phyloP scores from a whole-genome alignment of 1,140 invertebrate genomes.

The Aethina tumida region DNA sequence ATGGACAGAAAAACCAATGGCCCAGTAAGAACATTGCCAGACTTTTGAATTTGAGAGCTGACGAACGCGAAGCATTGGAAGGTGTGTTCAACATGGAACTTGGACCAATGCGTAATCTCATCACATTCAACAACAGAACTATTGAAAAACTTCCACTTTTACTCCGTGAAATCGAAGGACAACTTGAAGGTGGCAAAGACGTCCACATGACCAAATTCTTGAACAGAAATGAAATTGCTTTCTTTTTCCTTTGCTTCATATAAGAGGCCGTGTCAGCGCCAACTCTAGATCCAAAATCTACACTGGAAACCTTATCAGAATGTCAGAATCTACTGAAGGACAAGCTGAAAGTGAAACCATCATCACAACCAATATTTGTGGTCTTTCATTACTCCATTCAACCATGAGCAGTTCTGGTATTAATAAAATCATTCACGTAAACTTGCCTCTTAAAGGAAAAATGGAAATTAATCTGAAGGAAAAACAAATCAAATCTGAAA shows the following conservation, averaged over 20 bases:
- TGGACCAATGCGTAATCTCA: constrained; percentile 13
- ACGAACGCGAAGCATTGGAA: constrained; percentile 45
- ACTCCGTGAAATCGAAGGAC: constrained; percentile 30
- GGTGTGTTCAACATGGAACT: constrained; percentile 32
- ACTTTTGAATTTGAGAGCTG: constrained; percentile 44
- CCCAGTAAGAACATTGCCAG: constrained; percentile 43
- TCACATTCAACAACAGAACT: constrained; percentile 45
- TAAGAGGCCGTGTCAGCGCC: constrained; percentile 40
- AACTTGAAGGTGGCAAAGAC: constrained; percentile 37
- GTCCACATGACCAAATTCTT: constrained; percentile 46
- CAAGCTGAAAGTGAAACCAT: too few relatives aligned
- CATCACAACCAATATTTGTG: constrained; percentile 41
- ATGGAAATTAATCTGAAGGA: constrained; percentile 38
- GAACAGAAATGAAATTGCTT: constrained; percentile 47
- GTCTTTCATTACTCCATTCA: constrained; percentile 54
- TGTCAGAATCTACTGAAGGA: constrained; percentile 31
- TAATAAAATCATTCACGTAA: constrained; percentile 45
- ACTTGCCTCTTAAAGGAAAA: constrained; percentile 41
- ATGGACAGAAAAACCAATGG: constrained; percentile 25
- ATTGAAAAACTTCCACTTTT: constrained; percentile 31
- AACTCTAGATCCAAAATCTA: constrained; percentile 32
- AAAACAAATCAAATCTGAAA: constrained; percentile 35
- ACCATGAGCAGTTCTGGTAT: constrained; percentile 45
- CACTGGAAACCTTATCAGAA: constrained; percentile 17
- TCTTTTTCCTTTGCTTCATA: constrained; percentile 45